Evolutionary conservation across 2,888 invertebrate species (phyloP).

Genomic region (Clistopyga incitator): DNA sequence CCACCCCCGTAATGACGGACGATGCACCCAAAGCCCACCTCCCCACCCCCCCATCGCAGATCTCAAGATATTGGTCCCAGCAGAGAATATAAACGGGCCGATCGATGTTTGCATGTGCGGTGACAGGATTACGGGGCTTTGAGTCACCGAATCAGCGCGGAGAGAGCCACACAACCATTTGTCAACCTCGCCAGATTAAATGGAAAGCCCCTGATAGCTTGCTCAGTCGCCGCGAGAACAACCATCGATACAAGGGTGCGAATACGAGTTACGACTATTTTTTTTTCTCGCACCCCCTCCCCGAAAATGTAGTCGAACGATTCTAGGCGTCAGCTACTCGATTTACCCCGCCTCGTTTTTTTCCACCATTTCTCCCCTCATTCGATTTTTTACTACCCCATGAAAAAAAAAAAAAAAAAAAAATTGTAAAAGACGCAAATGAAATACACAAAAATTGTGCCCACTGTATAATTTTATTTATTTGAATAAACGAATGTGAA

Average conservation of each 20-base stretch:
- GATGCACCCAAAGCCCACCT: background rate
- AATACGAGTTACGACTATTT: constrained; percentile 59
- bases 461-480: background rate
- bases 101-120: constrained; percentile 81
- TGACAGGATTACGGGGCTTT: constrained; percentile 79
- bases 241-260: constrained; percentile 67
- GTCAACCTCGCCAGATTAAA: constrained; percentile 82
- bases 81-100: constrained; percentile 66
- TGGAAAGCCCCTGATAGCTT: constrained; percentile 74
- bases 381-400: background rate
- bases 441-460: background rate
- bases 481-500: background rate
- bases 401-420: background rate
- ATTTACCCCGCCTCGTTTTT: constrained; percentile 48
- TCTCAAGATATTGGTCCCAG: constrained; percentile 76
- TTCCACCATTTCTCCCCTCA: constrained; percentile 24
- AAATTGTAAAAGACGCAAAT: background rate
- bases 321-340: constrained; percentile 2
- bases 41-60: constrained; percentile 23
- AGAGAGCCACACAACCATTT: constrained; percentile 77
- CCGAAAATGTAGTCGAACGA: constrained; percentile 44
- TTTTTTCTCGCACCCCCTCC: constrained; percentile 42
- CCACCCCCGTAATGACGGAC: background rate
- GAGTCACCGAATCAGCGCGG: constrained; percentile 81
- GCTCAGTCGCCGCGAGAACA: constrained; percentile 67